Base-by-base conservation (phyloP, 2,113 vertebrate species). In the Cryptotis parvus region DNA sequence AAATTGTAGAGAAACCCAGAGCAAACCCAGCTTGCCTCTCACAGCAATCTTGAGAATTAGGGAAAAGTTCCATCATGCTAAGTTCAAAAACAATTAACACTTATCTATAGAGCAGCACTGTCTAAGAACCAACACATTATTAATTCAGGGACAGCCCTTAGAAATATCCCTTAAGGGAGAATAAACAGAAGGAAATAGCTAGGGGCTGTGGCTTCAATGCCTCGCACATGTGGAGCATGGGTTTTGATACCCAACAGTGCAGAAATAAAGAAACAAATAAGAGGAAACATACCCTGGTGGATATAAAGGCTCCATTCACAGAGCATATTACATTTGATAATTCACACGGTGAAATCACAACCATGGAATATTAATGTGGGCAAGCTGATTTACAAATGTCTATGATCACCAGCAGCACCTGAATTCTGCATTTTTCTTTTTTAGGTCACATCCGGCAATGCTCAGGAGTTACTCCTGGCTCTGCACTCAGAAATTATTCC, bases 1-100 rank as follows among this genome's bases (percentile, higher is more conserved):
- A 43, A 80, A 89, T 92, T 87, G 87, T 70, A 24, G 80, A 87
- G 73, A 90, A 93, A 81, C 37, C 33, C 37, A 93, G 4, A 87
- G 73, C 37, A 72, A 84, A 76, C 72, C 43, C 14, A 9, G 18
- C 52, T 55, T 87, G 27, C 16, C 16, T 20, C 83, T 84, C 55
- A 76, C 4, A 84, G 63, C 78, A 87, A 90, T 37, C 61, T 68
- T 87, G 43, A 90, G 73, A 87, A 37, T 41, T 27, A 91, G 16
- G 35, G 75, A 87, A 77, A 84, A 37, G n/a, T 39, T 89, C 63
- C 45, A 77, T 4, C 49, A 58, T 87, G 58, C 37, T 91, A 63
- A 89, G 27, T 80, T 92, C 41, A 94, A 94, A 94, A 39, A 93
- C 29, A 86, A 73, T n/a, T 0, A 5, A 18, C 68, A 87, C 35